Base-by-base conservation (phyloP, 2,797 vertebrate species). In the Melanotaenia parkinsoni region DNA sequence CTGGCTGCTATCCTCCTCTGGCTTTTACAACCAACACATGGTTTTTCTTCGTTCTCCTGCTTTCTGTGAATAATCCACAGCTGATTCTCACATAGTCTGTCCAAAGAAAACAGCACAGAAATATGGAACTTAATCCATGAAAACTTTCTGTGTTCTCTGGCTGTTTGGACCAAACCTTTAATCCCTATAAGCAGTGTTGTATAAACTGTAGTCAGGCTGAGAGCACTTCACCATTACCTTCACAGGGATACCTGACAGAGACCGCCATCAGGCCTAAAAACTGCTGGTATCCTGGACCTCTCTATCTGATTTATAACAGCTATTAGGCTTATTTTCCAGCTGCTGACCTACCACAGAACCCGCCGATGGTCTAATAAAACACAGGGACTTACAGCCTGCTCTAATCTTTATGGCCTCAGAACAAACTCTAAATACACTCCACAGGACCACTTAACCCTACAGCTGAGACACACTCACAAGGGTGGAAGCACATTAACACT, bases 351-450 rank as follows among this genome's bases (percentile, higher is more conserved):
- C 20, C 32, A 24, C 32, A 28, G 45, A 73, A 50, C 56, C 30
- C 30, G 30, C 30, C 5, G 30, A 30, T 30, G 30, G 30, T 22
- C 70, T 35, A 40, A 70, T 82, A 76, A 85, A 71, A 76, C 35
- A 24, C 38, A 40, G 32, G n/a, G 37, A 66, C 53, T 53, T 16
- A 62, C 63, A 72, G 63, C 14, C 60, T 8, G 22, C 72, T 77
- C 79, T 67, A 47, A 83, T 81, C 74, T 74, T 78, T 82, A 87
- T 64, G 61, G 70, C 65, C 65, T 77, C 30, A 30, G 30, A 30
- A 30, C 30, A 30, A 30, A 30, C 5, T 30, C 72, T 58, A 58
- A 74, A 75, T 69, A 33, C 54, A 69, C 73, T 76, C 47, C 63
- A 28, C 24, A 35, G 68, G 47, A 37, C 60, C 75, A 70, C 81